These are phyloP conservation scores for Drymonia ruficornis DNA, from an alignment of 2,888 invertebrate genomes.

Conservation along the genomic window DNA sequence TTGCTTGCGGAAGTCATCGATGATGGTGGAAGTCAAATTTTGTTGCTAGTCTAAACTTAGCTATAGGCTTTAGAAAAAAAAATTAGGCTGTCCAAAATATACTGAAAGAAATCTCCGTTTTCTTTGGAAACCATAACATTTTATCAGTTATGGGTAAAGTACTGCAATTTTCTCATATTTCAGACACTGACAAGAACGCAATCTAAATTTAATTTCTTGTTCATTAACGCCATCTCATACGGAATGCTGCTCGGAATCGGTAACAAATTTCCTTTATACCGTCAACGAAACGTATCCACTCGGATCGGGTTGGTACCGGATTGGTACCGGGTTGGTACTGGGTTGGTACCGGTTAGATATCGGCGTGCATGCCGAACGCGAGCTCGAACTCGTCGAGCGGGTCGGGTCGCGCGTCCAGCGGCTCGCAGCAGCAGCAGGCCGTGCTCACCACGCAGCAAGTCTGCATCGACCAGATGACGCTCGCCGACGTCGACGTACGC, in stretches of 20 bases:
- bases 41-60: too few relatives aligned
- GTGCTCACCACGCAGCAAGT: constrained; percentile 88
- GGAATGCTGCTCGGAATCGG: constrained; percentile 70
- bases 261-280: constrained; percentile 38
- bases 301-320: background rate
- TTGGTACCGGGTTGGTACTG: constrained; percentile 55
- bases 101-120: too few relatives aligned
- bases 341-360: constrained; percentile 39
- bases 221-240: constrained; percentile 44
- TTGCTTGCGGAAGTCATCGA: too few relatives aligned
- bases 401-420: constrained; percentile 42
- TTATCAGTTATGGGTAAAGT: background rate
- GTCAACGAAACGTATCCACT: background rate
- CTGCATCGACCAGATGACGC: constrained; percentile 92
- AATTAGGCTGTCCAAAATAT: too few relatives aligned
- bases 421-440: constrained; percentile 56
- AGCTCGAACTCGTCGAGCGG: constrained; percentile 67
- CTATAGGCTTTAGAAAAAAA: background rate
- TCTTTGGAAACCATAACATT: too few relatives aligned
- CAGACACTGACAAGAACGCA: background rate
- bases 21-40: too few relatives aligned
- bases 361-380: constrained; percentile 72
- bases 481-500: constrained; percentile 90
- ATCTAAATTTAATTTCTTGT: constrained; percentile 46
- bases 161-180: background rate